Evolutionary conservation across 1,140 invertebrate genomes (phyloP).

Genomic region (Caenorhabditis elegans): WBcel235 BX284603.4:9671001-9671500

Average conservation of each 20-base stretch:
- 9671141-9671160: neutral
- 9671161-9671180: neutral
- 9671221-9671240: neutral
- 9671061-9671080: neutral
- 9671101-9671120: neutral
- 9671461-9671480: no score
- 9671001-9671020: neutral
- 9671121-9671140: slow-evolving; percentile 14
- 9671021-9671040: slow-evolving; percentile 7
- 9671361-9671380: no score
- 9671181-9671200: neutral
- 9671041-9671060: neutral
- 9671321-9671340: no score
- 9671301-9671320: no score
- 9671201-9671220: neutral
- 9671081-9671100: neutral
- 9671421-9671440: no score
- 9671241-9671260: neutral
- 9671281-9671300: no score
- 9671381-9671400: no score
- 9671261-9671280: neutral
- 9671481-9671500: no score
- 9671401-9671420: no score
- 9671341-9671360: no score
- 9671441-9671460: no score